Evolutionary conservation across 2,888 invertebrate genomes (phyloP).

Genomic region (Limnephilus lunatus): DNA sequence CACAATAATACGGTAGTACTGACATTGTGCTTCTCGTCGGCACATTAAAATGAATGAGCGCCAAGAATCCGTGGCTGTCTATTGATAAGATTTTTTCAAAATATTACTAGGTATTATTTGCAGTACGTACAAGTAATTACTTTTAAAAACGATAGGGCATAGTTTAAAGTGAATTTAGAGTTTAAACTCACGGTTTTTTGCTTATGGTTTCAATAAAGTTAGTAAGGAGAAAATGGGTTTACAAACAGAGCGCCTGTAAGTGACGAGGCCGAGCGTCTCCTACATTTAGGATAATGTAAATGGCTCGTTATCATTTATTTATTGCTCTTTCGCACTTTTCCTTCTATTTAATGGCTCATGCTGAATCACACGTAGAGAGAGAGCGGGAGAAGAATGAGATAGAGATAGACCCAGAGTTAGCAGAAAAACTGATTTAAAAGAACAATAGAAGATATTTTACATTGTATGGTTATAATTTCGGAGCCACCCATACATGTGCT

Average conservation of each 20-base stretch:
- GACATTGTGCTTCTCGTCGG: no score
- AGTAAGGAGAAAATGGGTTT: not conserved
- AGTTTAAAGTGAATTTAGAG: not conserved
- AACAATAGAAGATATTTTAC: not conserved
- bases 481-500: no score
- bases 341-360: slow-evolving; percentile 61
- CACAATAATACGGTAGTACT: no score
- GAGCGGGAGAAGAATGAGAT: not conserved
- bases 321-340: slow-evolving; percentile 64
- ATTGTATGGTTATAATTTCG: not conserved
- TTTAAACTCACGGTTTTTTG: not conserved
- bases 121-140: no score
- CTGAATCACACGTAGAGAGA: slow-evolving; percentile 17
- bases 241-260: slow-evolving; percentile 25
- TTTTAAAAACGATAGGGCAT: no score
- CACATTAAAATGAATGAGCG: no score
- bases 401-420: not conserved
- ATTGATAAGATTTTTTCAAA: no score
- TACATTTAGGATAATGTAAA: slow-evolving; percentile 63
- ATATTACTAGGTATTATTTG: no score
- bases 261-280: slow-evolving; percentile 46
- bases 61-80: no score
- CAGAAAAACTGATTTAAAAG: not conserved
- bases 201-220: not conserved
- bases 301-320: slow-evolving; percentile 65